Percentiles rank a stretch among this genome's conserved stretches.
These are phyloP conservation scores for Silurus meridionalis DNA, from an alignment of 2,113 vertebrate species.

Conservation along the genomic window DNA sequence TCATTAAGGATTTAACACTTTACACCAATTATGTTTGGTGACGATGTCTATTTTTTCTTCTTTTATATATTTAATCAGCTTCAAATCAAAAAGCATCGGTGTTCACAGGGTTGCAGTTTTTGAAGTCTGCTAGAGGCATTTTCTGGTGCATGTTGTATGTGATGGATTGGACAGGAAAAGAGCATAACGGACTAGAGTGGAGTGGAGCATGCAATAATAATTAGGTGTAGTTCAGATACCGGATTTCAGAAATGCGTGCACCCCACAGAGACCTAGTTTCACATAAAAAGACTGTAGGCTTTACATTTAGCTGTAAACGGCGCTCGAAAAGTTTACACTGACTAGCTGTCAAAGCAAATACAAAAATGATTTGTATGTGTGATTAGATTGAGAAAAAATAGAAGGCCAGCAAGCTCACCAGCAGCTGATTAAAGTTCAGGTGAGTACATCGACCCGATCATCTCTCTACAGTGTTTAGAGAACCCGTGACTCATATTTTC, in stretches of 20 bases:
- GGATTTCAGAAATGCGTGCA: background rate
- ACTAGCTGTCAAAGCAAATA: background rate
- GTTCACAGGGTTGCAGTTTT: background rate
- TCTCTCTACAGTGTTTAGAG: constrained; percentile 33
- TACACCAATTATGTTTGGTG: background rate
- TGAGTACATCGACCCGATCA: constrained; percentile 4
- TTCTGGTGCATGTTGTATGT: background rate
- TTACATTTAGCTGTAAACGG: background rate
- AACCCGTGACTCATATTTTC: constrained; percentile 50
- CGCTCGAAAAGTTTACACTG: background rate
- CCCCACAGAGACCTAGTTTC: background rate
- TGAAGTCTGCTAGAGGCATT: background rate
- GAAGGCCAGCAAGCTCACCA: background rate
- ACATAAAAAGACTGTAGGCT: background rate
- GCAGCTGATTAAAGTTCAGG: background rate
- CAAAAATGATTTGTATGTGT: background rate
- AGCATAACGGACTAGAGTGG: background rate
- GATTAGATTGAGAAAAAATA: background rate
- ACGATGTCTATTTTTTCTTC: background rate
- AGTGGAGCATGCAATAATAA: background rate
- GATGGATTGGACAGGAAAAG: background rate
- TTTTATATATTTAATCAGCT: background rate
- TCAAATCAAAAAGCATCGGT: background rate
- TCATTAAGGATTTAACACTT: background rate
- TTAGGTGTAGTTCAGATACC: background rate